Evolutionary conservation across 2,797 vertebrate genomes (phyloP).

Genomic region (Notamacropus eugenii): DNA sequence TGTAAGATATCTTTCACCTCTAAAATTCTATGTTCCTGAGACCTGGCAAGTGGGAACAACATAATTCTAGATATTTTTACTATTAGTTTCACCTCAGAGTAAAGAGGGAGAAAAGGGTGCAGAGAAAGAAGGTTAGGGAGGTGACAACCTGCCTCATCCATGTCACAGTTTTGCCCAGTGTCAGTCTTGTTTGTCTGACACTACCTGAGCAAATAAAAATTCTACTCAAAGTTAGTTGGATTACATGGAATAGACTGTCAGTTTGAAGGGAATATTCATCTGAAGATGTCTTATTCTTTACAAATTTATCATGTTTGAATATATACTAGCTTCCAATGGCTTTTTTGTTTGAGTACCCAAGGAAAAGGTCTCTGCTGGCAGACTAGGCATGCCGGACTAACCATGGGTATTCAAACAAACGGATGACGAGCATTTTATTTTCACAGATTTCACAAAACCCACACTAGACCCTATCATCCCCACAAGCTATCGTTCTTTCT

Average conservation of each 20-base stretch:
- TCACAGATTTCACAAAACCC: not conserved
- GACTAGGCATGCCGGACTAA: too few species aligned
- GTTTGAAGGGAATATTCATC: not conserved
- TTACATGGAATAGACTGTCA: not conserved
- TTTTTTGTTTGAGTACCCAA: too few species aligned
- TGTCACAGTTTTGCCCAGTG: not conserved
- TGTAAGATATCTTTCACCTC: not conserved
- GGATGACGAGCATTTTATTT: not conserved
- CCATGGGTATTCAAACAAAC: not conserved
- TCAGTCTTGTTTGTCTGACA: not conserved
- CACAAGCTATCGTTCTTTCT: not conserved
- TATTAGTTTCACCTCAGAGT: not conserved
- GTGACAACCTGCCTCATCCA: not conserved
- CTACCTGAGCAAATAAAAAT: not conserved
- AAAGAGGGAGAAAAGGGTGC: not conserved
- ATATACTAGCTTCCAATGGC: not conserved
- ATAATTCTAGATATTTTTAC: not conserved
- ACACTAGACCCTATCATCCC: not conserved
- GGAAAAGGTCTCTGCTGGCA: too few species aligned
- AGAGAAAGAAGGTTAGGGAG: not conserved
- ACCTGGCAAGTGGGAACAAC: not conserved
- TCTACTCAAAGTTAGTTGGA: not conserved
- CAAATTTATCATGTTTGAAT: not conserved
- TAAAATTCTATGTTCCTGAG: not conserved
- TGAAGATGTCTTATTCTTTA: not conserved